Evolutionary conservation across 2,113 vertebrate genomes (phyloP).

Genomic region (Heloderma charlesbogerti): DNA sequence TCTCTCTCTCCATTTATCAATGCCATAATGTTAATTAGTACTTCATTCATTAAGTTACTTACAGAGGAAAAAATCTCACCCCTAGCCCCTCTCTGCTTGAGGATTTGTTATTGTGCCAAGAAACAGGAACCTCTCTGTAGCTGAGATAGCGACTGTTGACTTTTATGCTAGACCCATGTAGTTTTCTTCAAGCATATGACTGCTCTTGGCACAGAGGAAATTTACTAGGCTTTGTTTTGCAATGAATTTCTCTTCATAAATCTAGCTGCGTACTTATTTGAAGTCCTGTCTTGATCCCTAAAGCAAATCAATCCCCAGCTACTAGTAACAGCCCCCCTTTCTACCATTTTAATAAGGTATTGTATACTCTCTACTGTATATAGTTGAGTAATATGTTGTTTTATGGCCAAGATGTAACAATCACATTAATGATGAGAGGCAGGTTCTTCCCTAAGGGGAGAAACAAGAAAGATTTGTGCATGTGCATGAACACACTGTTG

Average conservation of each 20-base stretch:
- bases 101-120: slow-evolving; percentile 78
- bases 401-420: slow-evolving; percentile 39
- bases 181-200: slow-evolving; percentile 63
- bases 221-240: slow-evolving; percentile 56
- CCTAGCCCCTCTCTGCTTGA: slow-evolving; percentile 74
- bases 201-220: slow-evolving; percentile 66
- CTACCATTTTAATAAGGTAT: slow-evolving; percentile 36
- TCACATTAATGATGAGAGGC: slow-evolving; percentile 24
- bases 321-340: slow-evolving; percentile 17
- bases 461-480: slow-evolving; percentile 2
- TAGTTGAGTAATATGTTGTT: slow-evolving; percentile 9
- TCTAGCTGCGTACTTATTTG: slow-evolving; percentile 52
- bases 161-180: slow-evolving; percentile 68
- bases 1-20: slow-evolving; percentile 95
- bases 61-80: slow-evolving; percentile 82
- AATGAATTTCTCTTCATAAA: slow-evolving; percentile 48
- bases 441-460: slow-evolving; percentile 31
- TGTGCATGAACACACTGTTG: background rate
- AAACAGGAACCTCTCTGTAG: slow-evolving; percentile 70
- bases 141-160: slow-evolving; percentile 68
- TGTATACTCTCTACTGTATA: slow-evolving; percentile 27
- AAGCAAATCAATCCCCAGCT: slow-evolving; percentile 18
- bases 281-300: slow-evolving; percentile 57
- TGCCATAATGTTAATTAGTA: slow-evolving; percentile 95
- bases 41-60: slow-evolving; percentile 95